Evolutionary conservation across 1,140 invertebrate species (phyloP), one percentile per base, ranked within the genome.

Genomic region (Drosophila pallidifrons): DNA sequence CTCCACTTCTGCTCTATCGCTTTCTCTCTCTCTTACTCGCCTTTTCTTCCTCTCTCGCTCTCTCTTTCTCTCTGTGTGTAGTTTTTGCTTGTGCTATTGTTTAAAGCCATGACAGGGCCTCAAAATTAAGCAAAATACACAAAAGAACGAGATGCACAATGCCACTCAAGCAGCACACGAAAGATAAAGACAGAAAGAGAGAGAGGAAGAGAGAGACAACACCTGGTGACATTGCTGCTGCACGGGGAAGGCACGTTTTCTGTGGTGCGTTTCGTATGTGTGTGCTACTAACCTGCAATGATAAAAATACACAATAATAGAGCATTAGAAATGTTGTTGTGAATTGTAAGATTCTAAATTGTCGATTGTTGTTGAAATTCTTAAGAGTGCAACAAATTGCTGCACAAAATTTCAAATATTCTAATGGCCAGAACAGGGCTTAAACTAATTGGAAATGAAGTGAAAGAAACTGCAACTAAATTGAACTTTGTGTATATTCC

Each of bases 211-310:
- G 10, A 38, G 7, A 58, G 15, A 16, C 25, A n/a, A 38, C 35
- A 64, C n/a, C 7, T 45, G 32, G 35, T 25, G 45, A 15, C 46
- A 32, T 35, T 61, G 68, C 11, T 7, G 16, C 5, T 10, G 61
- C 13, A 15, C 2, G 6, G 16, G 5, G 32, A 28, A 54, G 47
- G 28, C 1, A 13, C 1, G 32, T 20, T 52, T 28, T 45, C 46
- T 38, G 35, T 7, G 16, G n/a, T 15, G 32, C 32, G 32, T 8
- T 32, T 32, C 7, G 32, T 32, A 32, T 32, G 32, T 35, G 25
- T 38, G 35, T 38, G 51, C 51, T 35, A 79, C 77, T 80, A 65
- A 80, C 77, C 77, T 80, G 77, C 64, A 79, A 80, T 65, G 77
- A 80, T 55, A 75, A 70, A 25, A 69, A 68, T 38, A 45, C 28